phyloP scores from a whole-genome alignment of 92 coral and sea anemone species.

The Anthopleura xanthogrammica region DNA sequence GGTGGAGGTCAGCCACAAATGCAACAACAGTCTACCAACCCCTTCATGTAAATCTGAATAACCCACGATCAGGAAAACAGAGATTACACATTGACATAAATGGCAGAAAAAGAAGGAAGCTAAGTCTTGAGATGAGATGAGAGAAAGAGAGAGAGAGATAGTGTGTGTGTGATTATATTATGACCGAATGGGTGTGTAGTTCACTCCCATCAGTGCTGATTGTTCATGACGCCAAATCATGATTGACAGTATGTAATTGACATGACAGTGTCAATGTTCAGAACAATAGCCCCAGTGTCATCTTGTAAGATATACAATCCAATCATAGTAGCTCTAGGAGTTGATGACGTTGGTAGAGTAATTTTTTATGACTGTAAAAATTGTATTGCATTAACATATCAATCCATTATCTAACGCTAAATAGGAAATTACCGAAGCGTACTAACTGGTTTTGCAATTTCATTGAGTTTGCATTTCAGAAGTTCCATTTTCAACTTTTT shows the following conservation, averaged over 20 bases:
- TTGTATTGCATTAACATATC: background rate
- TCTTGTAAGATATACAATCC: background rate
- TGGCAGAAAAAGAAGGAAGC: background rate
- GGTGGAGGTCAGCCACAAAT: slow-evolving; percentile 76
- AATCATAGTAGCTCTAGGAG: background rate
- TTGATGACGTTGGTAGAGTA: background rate
- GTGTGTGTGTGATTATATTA: background rate
- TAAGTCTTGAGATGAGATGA: background rate
- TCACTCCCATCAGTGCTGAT: background rate
- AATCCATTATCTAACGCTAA: background rate
- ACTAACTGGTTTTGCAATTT: too few species aligned
- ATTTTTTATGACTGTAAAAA: slow-evolving; percentile 1
- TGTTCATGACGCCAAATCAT: background rate
- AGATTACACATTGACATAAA: background rate
- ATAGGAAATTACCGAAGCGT: too few species aligned
- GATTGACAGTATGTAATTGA: background rate
- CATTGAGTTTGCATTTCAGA: too few species aligned
- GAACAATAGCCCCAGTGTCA: background rate
- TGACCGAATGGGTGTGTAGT: background rate
- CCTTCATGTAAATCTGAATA: slow-evolving; percentile 75
- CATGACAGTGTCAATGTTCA: background rate
- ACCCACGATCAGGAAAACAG: background rate
- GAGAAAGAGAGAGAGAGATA: background rate
- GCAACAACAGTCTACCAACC: slow-evolving; percentile 97
- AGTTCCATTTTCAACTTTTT: background rate